Evolutionary conservation across 1,140 invertebrate genomes (phyloP), one percentile per base, ranked within the genome.

Genomic region (Andricus grossulariae): DNA sequence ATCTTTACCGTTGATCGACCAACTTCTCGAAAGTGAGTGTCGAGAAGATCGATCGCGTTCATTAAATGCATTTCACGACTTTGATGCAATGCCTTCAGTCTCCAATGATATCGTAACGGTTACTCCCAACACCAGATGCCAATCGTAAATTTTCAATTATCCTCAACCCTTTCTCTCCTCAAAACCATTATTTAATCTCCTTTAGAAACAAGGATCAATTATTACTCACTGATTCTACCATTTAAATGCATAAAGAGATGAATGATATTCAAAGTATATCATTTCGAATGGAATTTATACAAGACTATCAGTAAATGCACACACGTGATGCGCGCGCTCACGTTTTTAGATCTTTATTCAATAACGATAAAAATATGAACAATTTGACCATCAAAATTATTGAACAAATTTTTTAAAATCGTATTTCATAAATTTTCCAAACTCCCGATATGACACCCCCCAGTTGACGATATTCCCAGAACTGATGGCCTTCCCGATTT

Each of bases 31-130:
- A 21, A 66, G 39, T 18, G n/a, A 54, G 52, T 54, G 52, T 54
- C 52, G 52, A 21, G 11, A 66, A 66, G 60, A 66, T 66, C 60
- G 60, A 66, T 66, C 60, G 60, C 25, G 60, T 66, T 66, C 60
- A 66, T 66, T 66, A 66, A 66, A 66, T 66, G 60, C 39, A 25
- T 16, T 66, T 21, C 60, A 66, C 60, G 60, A 45, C 60, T 66
- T 66, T 66, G 25, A 66, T 66, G 60, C 60, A 66, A 66, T 66
- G 39, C 32, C 39, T 66, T 66, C n/a, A 66, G 60, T 66, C 25
- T 66, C 25, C 60, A 39, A 16, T 66, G 25, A 66, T 66, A 66
- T 16, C 60, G 32, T 66, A 66, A 66, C 32, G 60, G 60, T 66
- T 32, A 32, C 15, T 16, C 60, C 60, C 32, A 66, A 45, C 25